These are phyloP conservation scores for Harpalus rufipes DNA, from an alignment of 2,888 invertebrate species.

Conservation along the genomic window DNA sequence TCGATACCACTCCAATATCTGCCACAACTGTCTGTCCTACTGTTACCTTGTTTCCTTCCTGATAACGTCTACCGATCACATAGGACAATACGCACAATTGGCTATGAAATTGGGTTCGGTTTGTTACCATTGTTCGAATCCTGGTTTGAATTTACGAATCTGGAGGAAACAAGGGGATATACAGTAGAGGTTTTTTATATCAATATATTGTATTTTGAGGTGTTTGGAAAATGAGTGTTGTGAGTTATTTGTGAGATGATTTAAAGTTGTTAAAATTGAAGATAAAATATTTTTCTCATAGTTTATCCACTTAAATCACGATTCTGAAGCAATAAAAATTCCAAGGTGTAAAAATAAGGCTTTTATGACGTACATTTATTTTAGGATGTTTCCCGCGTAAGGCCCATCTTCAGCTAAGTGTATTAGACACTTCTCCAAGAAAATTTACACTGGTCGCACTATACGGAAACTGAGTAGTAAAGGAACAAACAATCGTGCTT, in stretches of 20 bases:
- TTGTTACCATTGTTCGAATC: conserved; percentile 56
- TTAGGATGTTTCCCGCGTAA: too few relatives aligned
- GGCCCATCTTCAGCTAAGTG: too few relatives aligned
- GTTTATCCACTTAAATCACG: too few relatives aligned
- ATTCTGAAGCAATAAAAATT: too few relatives aligned
- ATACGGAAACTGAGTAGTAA: too few relatives aligned
- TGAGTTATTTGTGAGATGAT: background rate
- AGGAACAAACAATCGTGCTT: too few relatives aligned
- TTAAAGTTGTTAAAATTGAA: too few relatives aligned
- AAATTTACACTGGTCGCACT: too few relatives aligned
- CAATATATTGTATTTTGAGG: background rate
- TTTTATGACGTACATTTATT: too few relatives aligned
- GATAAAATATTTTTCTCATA: too few relatives aligned
- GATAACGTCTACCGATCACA: background rate
- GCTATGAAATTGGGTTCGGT: conserved; percentile 60
- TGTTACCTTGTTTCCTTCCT: background rate
- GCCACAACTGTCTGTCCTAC: conserved; percentile 45
- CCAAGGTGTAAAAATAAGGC: too few relatives aligned
- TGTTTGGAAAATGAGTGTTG: background rate
- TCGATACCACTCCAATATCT: conserved; percentile 5
- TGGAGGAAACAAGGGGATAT: conserved; percentile 17
- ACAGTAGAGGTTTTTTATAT: background rate
- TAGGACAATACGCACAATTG: conserved; percentile 53
- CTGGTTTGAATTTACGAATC: conserved; percentile 58
- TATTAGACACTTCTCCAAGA: too few relatives aligned